A percentile compares a stretch with the other conserved stretches of the same genome.
These are phyloP conservation scores for Ischnus inquisitorius DNA, from an alignment of 2,888 invertebrate species.

Conservation along the genomic window DNA sequence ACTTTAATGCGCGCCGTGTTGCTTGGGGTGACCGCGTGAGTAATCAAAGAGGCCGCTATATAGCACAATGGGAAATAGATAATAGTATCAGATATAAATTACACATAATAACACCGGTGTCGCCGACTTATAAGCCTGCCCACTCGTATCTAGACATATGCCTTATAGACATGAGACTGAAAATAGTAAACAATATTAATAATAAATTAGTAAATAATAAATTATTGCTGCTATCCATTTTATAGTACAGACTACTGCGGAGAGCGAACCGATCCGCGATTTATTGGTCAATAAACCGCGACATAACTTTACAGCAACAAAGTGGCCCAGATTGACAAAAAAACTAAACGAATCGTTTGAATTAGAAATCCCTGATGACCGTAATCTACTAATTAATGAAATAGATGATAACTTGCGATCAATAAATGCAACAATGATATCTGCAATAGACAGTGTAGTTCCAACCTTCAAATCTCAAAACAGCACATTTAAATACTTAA, in stretches of 20 bases:
- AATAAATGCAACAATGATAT: background rate
- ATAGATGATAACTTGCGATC: background rate
- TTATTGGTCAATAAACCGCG: background rate
- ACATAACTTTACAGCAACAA: background rate
- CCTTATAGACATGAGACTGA: background rate
- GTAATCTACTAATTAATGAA: background rate
- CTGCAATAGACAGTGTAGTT: background rate
- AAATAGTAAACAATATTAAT: background rate
- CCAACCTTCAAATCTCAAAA: constrained; percentile 14
- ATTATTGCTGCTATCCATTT: constrained; percentile 6
- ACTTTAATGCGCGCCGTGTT: constrained; percentile 3
- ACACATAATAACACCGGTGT: background rate
- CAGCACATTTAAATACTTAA: no score
- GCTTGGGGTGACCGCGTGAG: constrained; percentile 5
- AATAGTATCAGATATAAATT: background rate
- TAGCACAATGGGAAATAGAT: constrained; percentile 13
- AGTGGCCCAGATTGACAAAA: background rate
- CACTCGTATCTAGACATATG: constrained; percentile 2
- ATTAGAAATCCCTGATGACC: background rate
- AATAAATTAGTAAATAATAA: constrained; percentile 19
- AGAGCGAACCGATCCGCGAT: background rate
- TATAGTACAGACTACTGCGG: background rate
- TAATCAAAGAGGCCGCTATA: constrained; percentile 20
- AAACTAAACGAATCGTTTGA: background rate
- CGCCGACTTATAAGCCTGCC: constrained; percentile 9